Evolutionary conservation across 2,797 vertebrate genomes (phyloP), one percentile per base, ranked within the genome.

Genomic region (Toxotes lorentzi): DNA sequence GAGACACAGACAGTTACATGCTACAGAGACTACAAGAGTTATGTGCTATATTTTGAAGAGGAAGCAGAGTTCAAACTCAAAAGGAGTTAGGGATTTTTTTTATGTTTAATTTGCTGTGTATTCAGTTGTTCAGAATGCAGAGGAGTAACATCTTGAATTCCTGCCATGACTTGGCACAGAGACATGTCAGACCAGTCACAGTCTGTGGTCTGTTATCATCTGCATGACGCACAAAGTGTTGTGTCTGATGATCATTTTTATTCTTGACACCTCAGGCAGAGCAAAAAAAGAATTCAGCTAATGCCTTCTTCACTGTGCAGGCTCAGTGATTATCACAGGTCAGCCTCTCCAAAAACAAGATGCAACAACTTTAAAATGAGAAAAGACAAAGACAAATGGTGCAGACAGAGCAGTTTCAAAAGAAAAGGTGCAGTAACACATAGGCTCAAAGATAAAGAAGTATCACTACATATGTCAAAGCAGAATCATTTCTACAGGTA

Each of bases 41-140:
- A 30, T 16, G 64, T 67, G 16, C 17, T 61, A 7, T 0, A 48
- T 45, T 38, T 67, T 9, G 23, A 0, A 40, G 11, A 45, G 34
- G 41, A 19, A 45, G 27, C 5, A 7, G 10, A 17, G 38, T 40
- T 40, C 38, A 11, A 41, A 14, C 12, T 41, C 0, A 40, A 11
- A 71, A 56, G n/a, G 11, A 27, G 1, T 35, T 67, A 11, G 9
- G 38, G 38, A 3, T 14, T 41, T 10, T 4, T 10, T 34, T 63
- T 38, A 40, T 59, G 9, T 38, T 41, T 41, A 41, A 41, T 68
- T 66, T 38, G 9, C 40, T 68, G 0, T 43, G 8, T 4, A 19
- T 64, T 67, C 41, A 41, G 70, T 67, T 50, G 14, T 69, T 56
- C 3, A 41, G 24, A 63, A 27, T 47, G 38, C 38, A 11, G 38